These are phyloP conservation scores for Drosophila ironensis DNA, from an alignment of 1,140 invertebrate genomes.

Conservation along the genomic window DNA sequence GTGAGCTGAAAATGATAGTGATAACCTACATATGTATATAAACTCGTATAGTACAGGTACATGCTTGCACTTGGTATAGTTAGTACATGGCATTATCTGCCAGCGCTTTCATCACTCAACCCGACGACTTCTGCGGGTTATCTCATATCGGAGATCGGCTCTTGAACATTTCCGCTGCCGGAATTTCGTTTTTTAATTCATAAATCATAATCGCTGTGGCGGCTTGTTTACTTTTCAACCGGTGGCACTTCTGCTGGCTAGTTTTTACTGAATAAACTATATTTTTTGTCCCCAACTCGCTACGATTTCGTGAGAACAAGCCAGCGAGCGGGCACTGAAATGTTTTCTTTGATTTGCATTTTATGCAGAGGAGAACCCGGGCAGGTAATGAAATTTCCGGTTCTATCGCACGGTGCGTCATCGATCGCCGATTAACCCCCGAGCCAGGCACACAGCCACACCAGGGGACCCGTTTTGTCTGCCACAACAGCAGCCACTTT, in stretches of 20 bases:
- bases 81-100: slow-evolving; percentile 43
- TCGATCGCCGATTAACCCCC: not conserved
- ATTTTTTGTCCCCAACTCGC: too few species aligned
- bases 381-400: slow-evolving; percentile 32
- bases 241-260: not conserved
- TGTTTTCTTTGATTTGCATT: slow-evolving; percentile 45
- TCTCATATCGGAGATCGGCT: slow-evolving; percentile 24
- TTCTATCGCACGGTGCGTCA: slow-evolving; percentile 49
- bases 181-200: slow-evolving; percentile 38
- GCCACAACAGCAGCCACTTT: slow-evolving; percentile 6
- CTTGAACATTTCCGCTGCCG: slow-evolving; percentile 34
- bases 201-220: slow-evolving; percentile 52
- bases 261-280: not conserved
- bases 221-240: slow-evolving; percentile 29
- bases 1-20: slow-evolving; percentile 56
- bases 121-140: slow-evolving; percentile 21
- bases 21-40: slow-evolving; percentile 76
- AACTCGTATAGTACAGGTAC: too few species aligned
- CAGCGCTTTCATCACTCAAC: slow-evolving; percentile 30
- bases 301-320: slow-evolving; percentile 13
- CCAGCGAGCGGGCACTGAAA: too few species aligned
- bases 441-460: slow-evolving; percentile 6
- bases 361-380: slow-evolving; percentile 29
- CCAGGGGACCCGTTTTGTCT: slow-evolving; percentile 35
- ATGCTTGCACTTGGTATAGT: slow-evolving; percentile 61